Conservation (phyloP, 1,140 invertebrate genomes). For the Hermetia illucens region DNA sequence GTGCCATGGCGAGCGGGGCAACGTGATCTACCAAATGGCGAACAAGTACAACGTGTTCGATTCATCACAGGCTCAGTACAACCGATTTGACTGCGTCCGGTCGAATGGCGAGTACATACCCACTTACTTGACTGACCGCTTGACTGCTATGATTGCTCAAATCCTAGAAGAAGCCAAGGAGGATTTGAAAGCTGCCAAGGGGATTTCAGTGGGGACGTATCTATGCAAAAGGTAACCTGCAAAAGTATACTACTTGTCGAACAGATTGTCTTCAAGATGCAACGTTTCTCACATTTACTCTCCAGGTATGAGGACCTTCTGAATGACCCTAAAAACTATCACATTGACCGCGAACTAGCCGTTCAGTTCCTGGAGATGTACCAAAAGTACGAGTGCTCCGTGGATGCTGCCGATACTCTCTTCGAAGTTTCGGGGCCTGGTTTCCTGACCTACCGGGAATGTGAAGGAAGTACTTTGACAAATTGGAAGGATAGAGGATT, state of each 20-base stretch:
- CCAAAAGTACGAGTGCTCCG: constrained; percentile 36
- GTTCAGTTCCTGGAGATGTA: constrained; percentile 35
- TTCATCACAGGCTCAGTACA: constrained; percentile 14
- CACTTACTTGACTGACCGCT: constrained; percentile 12
- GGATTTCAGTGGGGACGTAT: constrained; percentile 34
- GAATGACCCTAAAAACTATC: constrained; percentile 8
- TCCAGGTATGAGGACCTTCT: constrained; percentile 7
- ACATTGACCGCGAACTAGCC: constrained; percentile 17
- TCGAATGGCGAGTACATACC: constrained; percentile 26
- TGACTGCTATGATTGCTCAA: constrained; percentile 17
- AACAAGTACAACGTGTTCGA: constrained; percentile 38
- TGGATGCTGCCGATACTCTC: constrained; percentile 43
- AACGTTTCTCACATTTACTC: neutral
- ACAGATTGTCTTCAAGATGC: neutral
- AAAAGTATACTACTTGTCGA: constrained; percentile 2
- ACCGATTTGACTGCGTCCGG: constrained; percentile 23
- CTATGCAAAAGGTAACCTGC: constrained; percentile 28
- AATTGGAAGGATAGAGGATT: constrained; percentile 49
- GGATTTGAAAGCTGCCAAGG: constrained; percentile 16
- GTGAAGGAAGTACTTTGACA: constrained; percentile 39
- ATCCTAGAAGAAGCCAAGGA: constrained; percentile 11
- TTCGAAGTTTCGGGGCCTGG: constrained; percentile 41
- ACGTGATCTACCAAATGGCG: constrained; percentile 50
- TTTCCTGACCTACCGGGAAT: constrained; percentile 38
- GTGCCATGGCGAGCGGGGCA: constrained; percentile 63